Evolutionary conservation across 53 echinoderm and acorn worm genomes (phyloP), one percentile per base, ranked within the genome.

Genomic region (Paracentrotus lividus): DNA sequence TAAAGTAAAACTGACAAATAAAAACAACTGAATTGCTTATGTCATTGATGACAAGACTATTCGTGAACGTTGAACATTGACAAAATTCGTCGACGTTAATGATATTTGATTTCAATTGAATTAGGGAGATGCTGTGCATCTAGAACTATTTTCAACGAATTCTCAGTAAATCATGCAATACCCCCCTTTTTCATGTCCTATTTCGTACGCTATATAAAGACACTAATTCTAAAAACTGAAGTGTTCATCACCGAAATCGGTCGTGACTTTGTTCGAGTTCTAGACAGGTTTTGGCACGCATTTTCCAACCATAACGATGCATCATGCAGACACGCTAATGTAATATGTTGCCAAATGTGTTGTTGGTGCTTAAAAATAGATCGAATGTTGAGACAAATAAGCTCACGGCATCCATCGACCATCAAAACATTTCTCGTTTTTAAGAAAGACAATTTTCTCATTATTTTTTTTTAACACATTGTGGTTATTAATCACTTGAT

Each of bases 361-460:
- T 29, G 64, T 64, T 31, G 64, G 8, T 64, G 64, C 38, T 72
- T 40, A 72, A 72, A 72, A n/a, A 72, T 40, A 72, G 38, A 72
- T 72, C 13, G 40, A 72, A 72, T 18, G 15, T 40, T 40, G 72
- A 72, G 72, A 72, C 40, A 72, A n/a, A 72, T 38, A 38, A 38
- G 40, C 18, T 5, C 40, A 72, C 36, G 40, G 40, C 36, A 72
- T 38, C 20, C 4, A 21, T 72, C 40, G 1, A 72, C 32, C 38
- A 72, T 72, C 40, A 72, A 72, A 10, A 72, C 72, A 72, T 40
- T 21, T 38, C 2, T 31, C 64, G 31, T 31, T 10, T 15, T 67
- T 67, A 67, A 67, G 67, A 13, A 72, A 16, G 72, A 72, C 72
- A 40, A 36, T 15, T 72, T 72, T n/a, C n/a, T n/a, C n/a, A n/a